Conservation (phyloP, 2,797 vertebrate genomes). For the Pterois miles region DNA sequence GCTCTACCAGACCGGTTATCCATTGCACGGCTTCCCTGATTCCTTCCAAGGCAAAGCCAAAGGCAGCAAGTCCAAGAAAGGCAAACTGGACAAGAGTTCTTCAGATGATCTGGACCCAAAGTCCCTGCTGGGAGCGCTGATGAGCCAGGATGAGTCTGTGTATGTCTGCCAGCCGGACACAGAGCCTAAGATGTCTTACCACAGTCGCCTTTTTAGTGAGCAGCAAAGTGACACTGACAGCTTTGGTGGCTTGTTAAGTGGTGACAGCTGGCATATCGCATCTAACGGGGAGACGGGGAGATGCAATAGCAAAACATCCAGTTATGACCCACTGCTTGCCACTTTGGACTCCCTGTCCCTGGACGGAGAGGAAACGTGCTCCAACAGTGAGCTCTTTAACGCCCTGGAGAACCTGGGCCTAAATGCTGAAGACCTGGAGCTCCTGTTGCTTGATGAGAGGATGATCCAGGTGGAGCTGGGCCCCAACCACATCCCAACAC, state of each 20-base stretch:
- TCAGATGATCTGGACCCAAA: conserved; percentile 64
- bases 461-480: conserved; percentile 85
- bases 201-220: conserved; percentile 56
- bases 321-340: conserved; percentile 80
- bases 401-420: conserved; percentile 84
- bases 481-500: conserved; percentile 53
- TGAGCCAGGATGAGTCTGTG: conserved; percentile 85
- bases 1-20: conserved; percentile 83
- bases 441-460: conserved; percentile 86
- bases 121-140: conserved; percentile 82
- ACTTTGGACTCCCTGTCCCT: conserved; percentile 83
- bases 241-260: neutral
- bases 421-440: conserved; percentile 84
- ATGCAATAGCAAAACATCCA: conserved; percentile 16
- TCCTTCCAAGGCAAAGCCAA: conserved; percentile 67
- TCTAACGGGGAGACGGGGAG: conserved; percentile 20
- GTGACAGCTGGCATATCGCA: conserved; percentile 29
- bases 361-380: conserved; percentile 76
- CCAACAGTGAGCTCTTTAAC: conserved; percentile 82
- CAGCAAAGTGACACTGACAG: neutral
- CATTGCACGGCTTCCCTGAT: conserved; percentile 70
- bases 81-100: conserved; percentile 62
- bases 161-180: conserved; percentile 73
- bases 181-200: conserved; percentile 56
- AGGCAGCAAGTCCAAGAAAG: conserved; percentile 75